Conservation (phyloP, 2,113 vertebrate species). For the Pongo pygmaeus region DNA sequence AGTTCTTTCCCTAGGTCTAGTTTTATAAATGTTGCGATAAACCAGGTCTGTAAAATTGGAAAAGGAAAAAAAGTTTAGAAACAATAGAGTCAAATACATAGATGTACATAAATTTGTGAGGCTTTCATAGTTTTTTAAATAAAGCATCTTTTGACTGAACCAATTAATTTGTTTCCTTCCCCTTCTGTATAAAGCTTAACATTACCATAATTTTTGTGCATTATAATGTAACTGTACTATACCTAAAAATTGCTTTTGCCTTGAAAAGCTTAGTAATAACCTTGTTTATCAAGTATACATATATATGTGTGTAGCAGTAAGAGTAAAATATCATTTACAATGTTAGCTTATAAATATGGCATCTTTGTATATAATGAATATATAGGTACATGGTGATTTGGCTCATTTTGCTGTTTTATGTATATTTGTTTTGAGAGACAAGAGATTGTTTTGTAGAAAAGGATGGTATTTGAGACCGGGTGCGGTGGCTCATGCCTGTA, state of each 20-base stretch:
- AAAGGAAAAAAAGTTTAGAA: neutral
- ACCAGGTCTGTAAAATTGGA: neutral
- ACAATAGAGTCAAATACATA: neutral
- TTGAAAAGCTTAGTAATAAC: neutral
- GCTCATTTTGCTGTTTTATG: neutral
- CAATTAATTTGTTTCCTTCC: neutral
- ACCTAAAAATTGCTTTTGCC: neutral
- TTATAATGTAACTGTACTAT: neutral
- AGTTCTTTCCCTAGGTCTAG: constrained; percentile 80
- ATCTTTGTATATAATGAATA: neutral
- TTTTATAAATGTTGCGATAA: constrained; percentile 84
- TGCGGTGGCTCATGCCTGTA: too few species aligned
- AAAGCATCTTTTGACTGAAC: neutral
- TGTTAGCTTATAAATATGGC: neutral
- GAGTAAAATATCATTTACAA: constrained; percentile 28
- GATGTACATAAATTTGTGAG: neutral
- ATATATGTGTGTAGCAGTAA: neutral
- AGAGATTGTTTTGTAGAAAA: neutral
- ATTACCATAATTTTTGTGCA: neutral
- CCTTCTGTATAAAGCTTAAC: neutral
- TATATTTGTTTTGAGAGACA: neutral
- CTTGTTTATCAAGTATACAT: neutral
- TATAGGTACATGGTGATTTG: neutral
- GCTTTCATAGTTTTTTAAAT: neutral
- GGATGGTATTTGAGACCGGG: neutral